Evolutionary conservation across 2,888 invertebrate species (phyloP).

Genomic region (Habroteleia sp.): DNA sequence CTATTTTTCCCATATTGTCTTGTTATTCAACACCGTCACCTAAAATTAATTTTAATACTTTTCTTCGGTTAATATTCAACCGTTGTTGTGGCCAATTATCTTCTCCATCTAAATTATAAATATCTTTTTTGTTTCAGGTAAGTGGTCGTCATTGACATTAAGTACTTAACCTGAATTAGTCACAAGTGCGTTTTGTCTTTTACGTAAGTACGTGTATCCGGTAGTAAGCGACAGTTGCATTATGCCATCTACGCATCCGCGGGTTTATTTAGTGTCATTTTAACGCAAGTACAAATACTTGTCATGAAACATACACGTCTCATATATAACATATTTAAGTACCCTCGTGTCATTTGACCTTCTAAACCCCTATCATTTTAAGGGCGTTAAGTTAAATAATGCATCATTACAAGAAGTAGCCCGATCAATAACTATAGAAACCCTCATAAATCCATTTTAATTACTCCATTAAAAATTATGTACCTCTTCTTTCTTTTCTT

Average conservation of each 20-base stretch:
- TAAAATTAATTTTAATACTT: slow-evolving; percentile 7
- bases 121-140: slow-evolving; percentile 28
- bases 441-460: slow-evolving; percentile 36
- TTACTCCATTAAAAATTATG: slow-evolving; percentile 19
- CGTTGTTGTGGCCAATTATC: slow-evolving; percentile 15
- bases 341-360: slow-evolving; percentile 49
- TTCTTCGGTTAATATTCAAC: slow-evolving; percentile 4
- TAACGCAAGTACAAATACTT: slow-evolving; percentile 49
- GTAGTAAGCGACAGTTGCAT: slow-evolving; percentile 35
- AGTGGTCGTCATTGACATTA: slow-evolving; percentile 8
- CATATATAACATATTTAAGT: slow-evolving; percentile 61
- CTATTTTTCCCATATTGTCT: too few species aligned
- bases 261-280: slow-evolving; percentile 14
- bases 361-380: slow-evolving; percentile 30
- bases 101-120: slow-evolving; percentile 4
- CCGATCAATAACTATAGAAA: slow-evolving; percentile 21
- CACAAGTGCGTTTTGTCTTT: slow-evolving; percentile 16
- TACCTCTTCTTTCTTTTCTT: too few species aligned
- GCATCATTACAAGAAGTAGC: slow-evolving; percentile 32
- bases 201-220: slow-evolving; percentile 35
- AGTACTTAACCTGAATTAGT: slow-evolving; percentile 38
- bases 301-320: slow-evolving; percentile 33
- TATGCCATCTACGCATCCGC: slow-evolving; percentile 42
- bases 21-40: too few species aligned
- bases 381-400: slow-evolving; percentile 42